phyloP scores from a whole-genome alignment of 2,888 invertebrate species.

The Lasioglossum malachurum region DNA sequence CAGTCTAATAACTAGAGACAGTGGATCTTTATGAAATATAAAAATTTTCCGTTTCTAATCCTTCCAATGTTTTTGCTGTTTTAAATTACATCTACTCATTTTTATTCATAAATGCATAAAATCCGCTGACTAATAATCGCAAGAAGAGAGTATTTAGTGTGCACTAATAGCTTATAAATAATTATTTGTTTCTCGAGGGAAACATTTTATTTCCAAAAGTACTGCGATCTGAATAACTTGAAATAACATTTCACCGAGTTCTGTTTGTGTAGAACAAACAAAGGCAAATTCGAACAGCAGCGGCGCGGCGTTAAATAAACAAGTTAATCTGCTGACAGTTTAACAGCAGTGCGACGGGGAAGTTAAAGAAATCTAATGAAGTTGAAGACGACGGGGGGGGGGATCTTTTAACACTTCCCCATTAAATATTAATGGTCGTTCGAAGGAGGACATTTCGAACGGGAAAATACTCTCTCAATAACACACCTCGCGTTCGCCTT shows the following conservation, averaged over 20 bases:
- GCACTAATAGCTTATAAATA: no score
- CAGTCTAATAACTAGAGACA: no score
- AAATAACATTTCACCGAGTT: neutral
- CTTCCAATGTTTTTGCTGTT: no score
- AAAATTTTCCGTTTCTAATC: no score
- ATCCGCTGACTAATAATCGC: no score
- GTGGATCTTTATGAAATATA: no score
- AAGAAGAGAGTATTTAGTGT: no score
- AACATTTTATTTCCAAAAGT: neutral
- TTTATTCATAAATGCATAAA: no score
- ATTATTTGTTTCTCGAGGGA: neutral
- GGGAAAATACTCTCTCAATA: neutral
- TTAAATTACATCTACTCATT: no score
- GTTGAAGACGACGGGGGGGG: neutral
- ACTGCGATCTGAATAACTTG: neutral
- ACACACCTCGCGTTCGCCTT: neutral
- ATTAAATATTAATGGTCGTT: constrained; percentile 6
- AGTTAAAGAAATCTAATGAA: neutral
- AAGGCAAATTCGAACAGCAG: neutral
- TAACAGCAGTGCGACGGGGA: neutral
- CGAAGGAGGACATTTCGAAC: neutral
- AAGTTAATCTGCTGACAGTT: neutral
- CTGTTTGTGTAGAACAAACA: neutral
- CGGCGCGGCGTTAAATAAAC: neutral
- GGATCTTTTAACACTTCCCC: neutral